These are phyloP conservation scores for Phrynosoma platyrhinos DNA, from an alignment of 2,113 vertebrate genomes.

Conservation along the genomic window DNA sequence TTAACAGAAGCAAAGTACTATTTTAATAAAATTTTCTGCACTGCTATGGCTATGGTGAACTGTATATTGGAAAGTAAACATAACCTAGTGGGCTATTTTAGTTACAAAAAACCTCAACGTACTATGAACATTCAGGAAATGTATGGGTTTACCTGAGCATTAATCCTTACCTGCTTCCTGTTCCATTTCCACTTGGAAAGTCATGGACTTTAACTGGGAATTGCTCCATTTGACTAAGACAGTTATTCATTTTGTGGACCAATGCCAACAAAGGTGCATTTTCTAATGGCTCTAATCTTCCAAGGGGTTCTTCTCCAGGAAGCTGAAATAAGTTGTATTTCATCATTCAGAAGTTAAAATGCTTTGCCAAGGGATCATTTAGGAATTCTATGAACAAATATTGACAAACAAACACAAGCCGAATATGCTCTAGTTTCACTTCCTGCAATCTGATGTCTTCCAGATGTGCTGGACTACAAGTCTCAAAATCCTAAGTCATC, in stretches of 20 bases:
- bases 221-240: slow-evolving; percentile 98
- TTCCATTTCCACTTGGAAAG: slow-evolving; percentile 98
- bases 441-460: background rate
- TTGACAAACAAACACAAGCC: background rate
- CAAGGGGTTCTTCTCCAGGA: slow-evolving; percentile 89
- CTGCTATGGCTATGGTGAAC: rapidly evolving
- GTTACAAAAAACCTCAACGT: background rate
- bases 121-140: slow-evolving; percentile 9
- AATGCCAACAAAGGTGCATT: slow-evolving; percentile 91
- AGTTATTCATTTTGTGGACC: slow-evolving; percentile 99
- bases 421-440: background rate
- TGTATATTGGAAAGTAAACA: background rate
- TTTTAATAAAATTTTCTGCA: background rate
- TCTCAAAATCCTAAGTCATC: too few relatives aligned
- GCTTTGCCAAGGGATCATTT: background rate
- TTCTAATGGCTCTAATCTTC: slow-evolving; percentile 90
- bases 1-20: background rate
- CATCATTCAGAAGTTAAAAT: background rate
- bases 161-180: slow-evolving; percentile 94
- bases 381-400: background rate
- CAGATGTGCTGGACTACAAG: too few relatives aligned
- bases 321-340: slow-evolving; percentile 77
- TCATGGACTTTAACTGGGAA: slow-evolving; percentile 99
- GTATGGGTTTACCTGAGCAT: slow-evolving; percentile 63
- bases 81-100: background rate